A percentile compares a stretch with the other conserved stretches of the same genome.
phyloP scores from a whole-genome alignment of 2,888 invertebrate genomes.

The Spicauda simplicius region DNA sequence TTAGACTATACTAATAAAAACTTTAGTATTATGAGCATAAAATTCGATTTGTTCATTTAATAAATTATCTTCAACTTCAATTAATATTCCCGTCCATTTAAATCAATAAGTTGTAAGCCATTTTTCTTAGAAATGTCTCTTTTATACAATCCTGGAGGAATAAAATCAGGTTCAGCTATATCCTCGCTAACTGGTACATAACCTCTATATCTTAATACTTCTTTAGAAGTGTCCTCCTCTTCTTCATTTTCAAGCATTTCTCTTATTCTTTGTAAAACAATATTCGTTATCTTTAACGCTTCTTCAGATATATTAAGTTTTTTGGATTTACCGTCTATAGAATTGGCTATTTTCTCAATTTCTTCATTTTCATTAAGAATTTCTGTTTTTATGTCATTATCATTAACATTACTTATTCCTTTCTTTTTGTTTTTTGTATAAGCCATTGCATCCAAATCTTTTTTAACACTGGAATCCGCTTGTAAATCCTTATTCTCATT shows the following conservation, averaged over 20 bases:
- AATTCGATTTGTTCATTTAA: background rate
- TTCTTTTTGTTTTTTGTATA: background rate
- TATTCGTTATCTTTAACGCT: constrained; percentile 31
- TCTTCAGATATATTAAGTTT: constrained; percentile 25
- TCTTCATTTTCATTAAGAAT: constrained; percentile 4
- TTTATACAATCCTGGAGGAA: constrained; percentile 21
- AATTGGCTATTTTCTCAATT: background rate
- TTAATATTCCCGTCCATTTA: constrained; percentile 12
- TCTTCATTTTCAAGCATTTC: constrained; percentile 35
- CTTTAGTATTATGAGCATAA: background rate
- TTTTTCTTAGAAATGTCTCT: constrained; percentile 12
- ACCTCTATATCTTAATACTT: constrained; percentile 5
- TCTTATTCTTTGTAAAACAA: constrained; percentile 37
- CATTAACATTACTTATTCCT: background rate
- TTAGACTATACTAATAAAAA: too few relatives aligned
- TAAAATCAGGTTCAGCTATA: constrained; percentile 37
- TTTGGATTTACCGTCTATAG: background rate
- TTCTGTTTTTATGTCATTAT: background rate
- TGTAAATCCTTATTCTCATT: background rate
- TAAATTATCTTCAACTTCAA: background rate
- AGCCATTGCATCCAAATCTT: background rate
- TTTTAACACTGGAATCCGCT: constrained; percentile 14
- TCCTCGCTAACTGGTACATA: constrained; percentile 47
- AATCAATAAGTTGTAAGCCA: constrained; percentile 32
- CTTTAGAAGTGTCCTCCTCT: background rate